Evolutionary conservation across 1,140 invertebrate species (phyloP).

Genomic region (Panulirus ornatus): DNA sequence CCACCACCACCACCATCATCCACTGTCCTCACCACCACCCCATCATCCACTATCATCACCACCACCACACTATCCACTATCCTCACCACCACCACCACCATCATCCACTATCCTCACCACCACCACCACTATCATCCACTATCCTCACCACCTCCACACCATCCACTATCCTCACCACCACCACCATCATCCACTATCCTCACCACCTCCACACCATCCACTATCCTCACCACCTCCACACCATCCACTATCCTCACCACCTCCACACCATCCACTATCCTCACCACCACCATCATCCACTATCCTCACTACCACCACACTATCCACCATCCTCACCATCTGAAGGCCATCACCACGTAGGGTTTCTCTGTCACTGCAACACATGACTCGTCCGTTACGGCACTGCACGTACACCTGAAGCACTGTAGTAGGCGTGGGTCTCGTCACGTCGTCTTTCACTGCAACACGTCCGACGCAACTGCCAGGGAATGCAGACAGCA

Average conservation of each 20-base stretch:
- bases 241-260: neutral
- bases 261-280: too few relatives aligned
- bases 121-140: neutral
- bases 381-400: too few relatives aligned
- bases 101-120: neutral
- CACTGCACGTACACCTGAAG: too few relatives aligned
- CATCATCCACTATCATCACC: neutral
- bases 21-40: neutral
- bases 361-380: too few relatives aligned
- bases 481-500: too few relatives aligned
- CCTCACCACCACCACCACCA: too few relatives aligned
- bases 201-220: neutral
- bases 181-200: neutral
- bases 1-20: neutral
- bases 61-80: neutral
- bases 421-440: too few relatives aligned
- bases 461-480: too few relatives aligned
- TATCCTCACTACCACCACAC: too few relatives aligned
- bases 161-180: neutral
- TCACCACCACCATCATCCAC: too few relatives aligned
- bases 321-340: neutral
- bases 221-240: neutral
- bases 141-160: neutral
- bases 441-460: too few relatives aligned
- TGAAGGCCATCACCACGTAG: neutral